These are phyloP conservation scores for Lithosia quadra DNA, from an alignment of 2,888 invertebrate species.

Conservation along the genomic window DNA sequence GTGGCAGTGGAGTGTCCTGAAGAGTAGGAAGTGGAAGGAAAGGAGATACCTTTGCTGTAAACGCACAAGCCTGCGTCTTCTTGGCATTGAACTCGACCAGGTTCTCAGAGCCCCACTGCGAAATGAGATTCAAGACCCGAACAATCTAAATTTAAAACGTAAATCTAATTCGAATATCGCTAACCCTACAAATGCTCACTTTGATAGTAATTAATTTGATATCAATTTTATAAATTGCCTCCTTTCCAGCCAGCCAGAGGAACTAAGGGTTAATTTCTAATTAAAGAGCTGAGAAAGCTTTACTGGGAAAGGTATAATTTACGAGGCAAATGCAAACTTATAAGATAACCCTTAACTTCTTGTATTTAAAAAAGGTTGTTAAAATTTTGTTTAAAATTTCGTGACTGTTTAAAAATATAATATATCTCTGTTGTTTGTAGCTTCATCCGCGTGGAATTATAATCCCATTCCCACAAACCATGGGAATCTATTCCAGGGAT, in stretches of 20 bases:
- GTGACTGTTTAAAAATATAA: neutral
- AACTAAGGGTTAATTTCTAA: conserved; percentile 12
- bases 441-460: too few relatives aligned
- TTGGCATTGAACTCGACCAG: too few relatives aligned
- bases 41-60: too few relatives aligned
- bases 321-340: neutral
- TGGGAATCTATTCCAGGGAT: too few relatives aligned
- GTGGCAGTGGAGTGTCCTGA: too few relatives aligned
- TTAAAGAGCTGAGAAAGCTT: conserved; percentile 12
- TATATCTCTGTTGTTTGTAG: too few relatives aligned
- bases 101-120: too few relatives aligned
- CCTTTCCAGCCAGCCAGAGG: neutral
- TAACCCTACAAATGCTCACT: neutral
- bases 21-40: too few relatives aligned
- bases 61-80: too few relatives aligned
- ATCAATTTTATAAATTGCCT: conserved; percentile 13
- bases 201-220: conserved; percentile 1
- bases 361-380: neutral
- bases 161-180: neutral
- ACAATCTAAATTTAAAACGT: neutral
- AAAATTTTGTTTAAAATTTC: neutral
- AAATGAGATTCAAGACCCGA: too few relatives aligned
- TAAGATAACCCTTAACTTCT: neutral
- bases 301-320: conserved; percentile 8
- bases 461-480: too few relatives aligned